Conservation (phyloP, 2,113 vertebrate genomes). For the Serinus canaria region DNA sequence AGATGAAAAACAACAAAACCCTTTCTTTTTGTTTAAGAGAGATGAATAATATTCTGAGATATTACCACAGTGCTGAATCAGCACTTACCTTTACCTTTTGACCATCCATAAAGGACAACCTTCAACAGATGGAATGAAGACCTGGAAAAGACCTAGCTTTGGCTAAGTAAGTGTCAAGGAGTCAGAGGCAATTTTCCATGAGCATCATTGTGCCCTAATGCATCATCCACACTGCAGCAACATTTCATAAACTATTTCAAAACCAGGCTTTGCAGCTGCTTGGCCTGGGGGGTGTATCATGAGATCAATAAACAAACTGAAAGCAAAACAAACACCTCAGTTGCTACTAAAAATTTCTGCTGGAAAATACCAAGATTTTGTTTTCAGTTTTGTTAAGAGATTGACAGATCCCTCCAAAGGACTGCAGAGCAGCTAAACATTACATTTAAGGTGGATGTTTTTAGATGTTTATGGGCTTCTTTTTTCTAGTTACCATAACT, state of each 20-base stretch:
- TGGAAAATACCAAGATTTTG: not conserved
- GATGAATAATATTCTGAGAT: not conserved
- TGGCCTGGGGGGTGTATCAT: not conserved
- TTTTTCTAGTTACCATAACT: not conserved
- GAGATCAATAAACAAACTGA: not conserved
- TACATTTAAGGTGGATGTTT: not conserved
- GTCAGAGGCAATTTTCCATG: not conserved
- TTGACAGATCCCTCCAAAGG: not conserved
- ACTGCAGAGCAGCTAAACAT: not conserved
- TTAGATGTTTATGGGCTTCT: not conserved
- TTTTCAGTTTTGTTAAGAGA: not conserved
- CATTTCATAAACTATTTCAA: not conserved
- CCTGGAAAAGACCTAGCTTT: not conserved
- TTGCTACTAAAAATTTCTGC: not conserved
- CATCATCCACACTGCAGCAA: not conserved
- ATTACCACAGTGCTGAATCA: not conserved
- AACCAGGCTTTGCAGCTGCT: not conserved
- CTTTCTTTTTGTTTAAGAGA: not conserved
- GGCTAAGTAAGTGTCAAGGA: not conserved
- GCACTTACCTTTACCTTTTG: not conserved
- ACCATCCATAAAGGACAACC: not conserved
- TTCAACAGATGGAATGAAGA: not conserved
- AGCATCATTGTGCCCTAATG: not conserved
- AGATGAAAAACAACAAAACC: not conserved
- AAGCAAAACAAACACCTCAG: not conserved